These are phyloP conservation scores for Enteromius treurensis DNA, from an alignment of 2,797 vertebrate genomes.

Conservation along the genomic window DNA sequence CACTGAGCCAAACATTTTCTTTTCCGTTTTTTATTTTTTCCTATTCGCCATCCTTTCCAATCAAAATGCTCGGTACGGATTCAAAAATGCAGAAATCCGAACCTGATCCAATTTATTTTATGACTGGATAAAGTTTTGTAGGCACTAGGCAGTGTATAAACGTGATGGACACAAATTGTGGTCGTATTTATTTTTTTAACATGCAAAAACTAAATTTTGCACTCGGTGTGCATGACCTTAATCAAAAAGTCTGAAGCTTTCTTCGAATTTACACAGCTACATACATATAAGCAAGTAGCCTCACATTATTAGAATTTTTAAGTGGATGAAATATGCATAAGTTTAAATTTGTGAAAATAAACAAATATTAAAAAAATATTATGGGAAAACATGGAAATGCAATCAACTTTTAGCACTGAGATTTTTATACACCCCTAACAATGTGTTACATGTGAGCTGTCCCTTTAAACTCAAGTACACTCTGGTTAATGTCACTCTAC, in stretches of 20 bases:
- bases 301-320: background rate
- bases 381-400: background rate
- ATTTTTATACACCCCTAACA: background rate
- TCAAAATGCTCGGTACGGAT: no score
- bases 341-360: background rate
- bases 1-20: no score
- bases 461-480: slow-evolving; percentile 7
- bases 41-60: no score
- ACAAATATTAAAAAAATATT: background rate
- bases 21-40: no score
- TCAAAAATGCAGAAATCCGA: no score
- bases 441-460: background rate
- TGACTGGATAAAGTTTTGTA: no score
- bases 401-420: background rate
- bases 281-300: background rate
- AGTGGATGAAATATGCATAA: background rate
- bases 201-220: no score
- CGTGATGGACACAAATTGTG: no score
- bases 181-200: no score
- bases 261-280: background rate
- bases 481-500: slow-evolving; percentile 26
- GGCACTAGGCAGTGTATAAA: no score
- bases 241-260: background rate
- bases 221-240: no score
- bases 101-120: no score